Evolutionary conservation across 1,140 invertebrate species (phyloP), one percentile per base, ranked within the genome.

Genomic region (Wasmannia auropunctata): DNA sequence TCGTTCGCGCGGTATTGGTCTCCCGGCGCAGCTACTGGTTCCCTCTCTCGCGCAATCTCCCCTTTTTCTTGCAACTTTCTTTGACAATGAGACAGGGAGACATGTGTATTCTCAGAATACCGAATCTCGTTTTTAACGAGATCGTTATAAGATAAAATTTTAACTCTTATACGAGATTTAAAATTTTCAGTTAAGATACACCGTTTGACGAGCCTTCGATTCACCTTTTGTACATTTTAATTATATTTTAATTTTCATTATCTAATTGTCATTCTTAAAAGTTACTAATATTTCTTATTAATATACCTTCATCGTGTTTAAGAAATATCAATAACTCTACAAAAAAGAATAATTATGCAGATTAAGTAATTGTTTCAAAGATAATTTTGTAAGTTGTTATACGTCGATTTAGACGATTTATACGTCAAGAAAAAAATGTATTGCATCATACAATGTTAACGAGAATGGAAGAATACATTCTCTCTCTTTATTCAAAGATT

Each of bases 1-100:
- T 87, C 89, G 87, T 91, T 90, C 83, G 86, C 83, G 86, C 90
- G 88, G 90, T 91, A 91, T 91, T 92, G 90, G 92, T 88, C 90
- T 92, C n/a, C n/a, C 90, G 75, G 76, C 77, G 84, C 86, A 89
- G 70, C 85, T 89, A 58, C 89, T 62, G 58, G 60, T 87, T 90
- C 51, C 28, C 75, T 86, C 22, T 79, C 77, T 54, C 63, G 34
- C 3, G 65, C 51, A 58, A 28, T 86, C 76, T 74, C 51, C 79
- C n/a, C 37, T 89, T 89, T 88, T 89, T 77, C 72, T 54, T 86
- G 63, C 79, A 89, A 84, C 70, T 58, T 86, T 89, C 58, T 74
- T 72, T 83, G 25, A 83, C 79, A 81, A 81, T 43, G 31, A 69
- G 62, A 65, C 11, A 16, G 1, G 76, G n/a, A 19, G 19, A 8